Evolutionary conservation across 2,888 invertebrate genomes (phyloP), one percentile per base, ranked within the genome.

Genomic region (Zonitis immaculata): DNA sequence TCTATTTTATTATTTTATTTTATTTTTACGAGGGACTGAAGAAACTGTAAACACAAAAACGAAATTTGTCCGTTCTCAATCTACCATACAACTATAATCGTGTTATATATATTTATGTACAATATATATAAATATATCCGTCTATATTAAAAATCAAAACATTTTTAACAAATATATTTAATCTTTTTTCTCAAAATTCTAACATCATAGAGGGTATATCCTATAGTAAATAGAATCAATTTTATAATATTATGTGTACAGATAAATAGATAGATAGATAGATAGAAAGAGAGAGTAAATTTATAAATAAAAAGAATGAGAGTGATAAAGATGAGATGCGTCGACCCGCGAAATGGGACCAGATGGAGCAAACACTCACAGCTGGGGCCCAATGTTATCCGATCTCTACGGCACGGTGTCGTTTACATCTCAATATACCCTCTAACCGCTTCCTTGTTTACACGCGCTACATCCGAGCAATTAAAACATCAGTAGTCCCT

Each of bases 311-410:
- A 49, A 55, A 49, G 57, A 57, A 59, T 60, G 60, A 60, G 59
- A 63, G 64, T 60, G 56, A 59, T 61, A 58, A 59, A 62, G 63
- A 64, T 58, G 39, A 18, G 39, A 39, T 39, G 39, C 71, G 71
- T 63, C 70, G 67, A 71, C 66, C 72, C 73, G 73, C 71, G 71
- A 73, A 73, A 71, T 72, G 66, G 68, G 65, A 71, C 72, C 73
- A 73, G 73, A 73, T 73, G 73, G 70, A 73, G 71, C 70, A 73
- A 73, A 73, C 71, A 70, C 67, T 65, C 68, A 66, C 71, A 72
- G 72, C 69, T 73, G 73, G 68, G 67, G 45, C 55, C 45, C 46
- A 20, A 49, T 47, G 56, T 49, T 49, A 57, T 54, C 48, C 55
- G 52, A 57, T 57, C 54, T 51, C 54, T 30, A 52, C 57, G 53